Conservation (phyloP, 2,113 vertebrate species). For the Sebastes schlegelii region DNA sequence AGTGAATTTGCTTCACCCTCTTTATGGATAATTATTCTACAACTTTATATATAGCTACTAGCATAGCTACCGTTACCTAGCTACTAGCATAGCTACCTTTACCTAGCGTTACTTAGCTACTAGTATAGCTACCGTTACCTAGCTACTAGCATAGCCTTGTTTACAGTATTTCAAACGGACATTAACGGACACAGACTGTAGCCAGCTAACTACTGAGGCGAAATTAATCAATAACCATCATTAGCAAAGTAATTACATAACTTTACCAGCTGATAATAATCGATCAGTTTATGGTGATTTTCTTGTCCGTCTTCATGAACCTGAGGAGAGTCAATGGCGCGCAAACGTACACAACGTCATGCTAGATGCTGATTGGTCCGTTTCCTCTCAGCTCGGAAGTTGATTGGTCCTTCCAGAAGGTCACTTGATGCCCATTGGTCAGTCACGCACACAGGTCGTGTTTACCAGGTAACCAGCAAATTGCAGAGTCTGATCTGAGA, state of each 20-base stretch:
- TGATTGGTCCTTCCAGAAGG: conserved; percentile 52
- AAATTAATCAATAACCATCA: neutral
- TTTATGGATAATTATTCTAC: neutral
- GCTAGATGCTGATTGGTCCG: conserved; percentile 37
- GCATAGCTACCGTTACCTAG: neutral
- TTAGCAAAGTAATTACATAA: neutral
- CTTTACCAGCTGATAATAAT: neutral
- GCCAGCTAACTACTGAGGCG: neutral
- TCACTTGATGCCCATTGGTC: conserved; percentile 14
- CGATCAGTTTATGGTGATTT: neutral
- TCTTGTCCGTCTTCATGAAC: neutral
- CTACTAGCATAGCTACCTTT: neutral
- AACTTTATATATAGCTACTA: neutral
- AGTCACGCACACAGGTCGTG: neutral
- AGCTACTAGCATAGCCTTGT: neutral
- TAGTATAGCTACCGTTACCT: neutral
- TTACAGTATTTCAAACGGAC: neutral
- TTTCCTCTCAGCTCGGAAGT: accelerated
- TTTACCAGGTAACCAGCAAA: too few species aligned
- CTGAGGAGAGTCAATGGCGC: neutral
- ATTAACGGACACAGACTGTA: neutral
- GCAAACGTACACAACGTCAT: neutral
- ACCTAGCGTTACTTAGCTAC: accelerated
- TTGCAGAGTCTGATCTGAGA: too few species aligned
- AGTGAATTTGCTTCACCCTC: neutral